Base-by-base conservation (phyloP, 2,113 vertebrate species). In the Heteronetta atricapilla region DNA sequence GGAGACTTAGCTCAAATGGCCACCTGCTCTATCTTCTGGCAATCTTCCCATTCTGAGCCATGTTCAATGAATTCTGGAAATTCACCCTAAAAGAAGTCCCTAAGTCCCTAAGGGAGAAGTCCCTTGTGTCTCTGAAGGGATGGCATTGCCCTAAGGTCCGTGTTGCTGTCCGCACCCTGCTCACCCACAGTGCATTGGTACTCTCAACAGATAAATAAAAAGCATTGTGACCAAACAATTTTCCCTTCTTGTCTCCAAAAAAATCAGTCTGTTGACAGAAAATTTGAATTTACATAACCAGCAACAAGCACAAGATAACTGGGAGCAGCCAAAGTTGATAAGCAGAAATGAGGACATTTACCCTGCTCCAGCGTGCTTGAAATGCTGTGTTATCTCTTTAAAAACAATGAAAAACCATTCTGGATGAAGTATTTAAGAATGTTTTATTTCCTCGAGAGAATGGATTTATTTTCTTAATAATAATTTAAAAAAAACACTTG, bases 391-490 rank as follows among this genome's bases (percentile, higher is more conserved):
- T 96, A 73, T 69, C 86, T 89, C 94, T 94, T 97, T 97, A 96
- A 96, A 97, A 94, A 97, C 94, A 94, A 97, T 94, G 90, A 89
- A 93, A 95, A 95, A 67, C 34, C n/a, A 10, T 84, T 89, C 92
- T 80, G 62, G 83, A 94, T 86, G 90, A 92, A 96, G 90, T 93
- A 89, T 89, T 79, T 93, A 34, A 79, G 83, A 92, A 87, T 62
- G 77, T 85, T 92, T 94, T 93, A 87, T 94, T 94, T 96, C 74
- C 94, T 93, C 90, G 78, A 82, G 96, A 96, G 94, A 95, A 84
- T 3, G 3, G 44, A 89, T 93, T 78, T 94, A 74, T 96, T 91
- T 92, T 91, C 86, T 90, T 82, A 66, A 62, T 73, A 93, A 84
- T 59, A 88, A 79, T 70, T 38, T 38, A 33, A 44, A 56, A 66